Evolutionary conservation across 2,113 vertebrate genomes (phyloP).

Genomic region (Neolamprologus modestus): DNA sequence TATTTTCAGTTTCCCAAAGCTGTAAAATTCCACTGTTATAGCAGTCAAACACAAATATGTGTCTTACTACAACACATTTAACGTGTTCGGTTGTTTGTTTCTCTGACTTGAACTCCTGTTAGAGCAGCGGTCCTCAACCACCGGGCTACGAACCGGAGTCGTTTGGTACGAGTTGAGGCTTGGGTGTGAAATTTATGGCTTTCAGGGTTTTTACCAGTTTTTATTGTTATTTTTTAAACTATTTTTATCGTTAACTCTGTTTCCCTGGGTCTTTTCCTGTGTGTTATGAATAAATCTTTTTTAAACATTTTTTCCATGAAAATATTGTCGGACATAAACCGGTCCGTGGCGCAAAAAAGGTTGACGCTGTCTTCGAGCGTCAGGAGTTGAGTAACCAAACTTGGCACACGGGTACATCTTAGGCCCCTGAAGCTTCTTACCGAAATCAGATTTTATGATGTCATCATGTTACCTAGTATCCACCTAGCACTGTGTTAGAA

Average conservation of each 20-base stretch:
- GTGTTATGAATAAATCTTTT: neutral
- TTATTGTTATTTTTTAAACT: neutral
- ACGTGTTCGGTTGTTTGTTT: neutral
- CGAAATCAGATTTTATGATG: neutral
- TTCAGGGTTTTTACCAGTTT: neutral
- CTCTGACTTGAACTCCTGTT: neutral
- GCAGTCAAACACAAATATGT: neutral
- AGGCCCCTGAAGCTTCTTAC: neutral
- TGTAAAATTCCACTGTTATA: neutral
- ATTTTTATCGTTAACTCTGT: neutral
- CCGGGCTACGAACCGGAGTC: neutral
- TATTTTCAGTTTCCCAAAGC: neutral
- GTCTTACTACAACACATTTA: neutral
- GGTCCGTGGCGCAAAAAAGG: neutral
- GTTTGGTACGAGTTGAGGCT: neutral
- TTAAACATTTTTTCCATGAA: rapidly evolving
- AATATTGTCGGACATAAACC: neutral
- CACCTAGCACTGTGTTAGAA: neutral
- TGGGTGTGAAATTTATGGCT: neutral
- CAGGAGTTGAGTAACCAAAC: neutral
- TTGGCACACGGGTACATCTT: neutral
- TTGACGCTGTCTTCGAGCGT: neutral
- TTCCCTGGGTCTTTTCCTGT: neutral
- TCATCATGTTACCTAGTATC: neutral
- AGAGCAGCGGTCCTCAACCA: neutral